phyloP scores from a whole-genome alignment of 1,140 invertebrate genomes.

The Samia ricini region DNA sequence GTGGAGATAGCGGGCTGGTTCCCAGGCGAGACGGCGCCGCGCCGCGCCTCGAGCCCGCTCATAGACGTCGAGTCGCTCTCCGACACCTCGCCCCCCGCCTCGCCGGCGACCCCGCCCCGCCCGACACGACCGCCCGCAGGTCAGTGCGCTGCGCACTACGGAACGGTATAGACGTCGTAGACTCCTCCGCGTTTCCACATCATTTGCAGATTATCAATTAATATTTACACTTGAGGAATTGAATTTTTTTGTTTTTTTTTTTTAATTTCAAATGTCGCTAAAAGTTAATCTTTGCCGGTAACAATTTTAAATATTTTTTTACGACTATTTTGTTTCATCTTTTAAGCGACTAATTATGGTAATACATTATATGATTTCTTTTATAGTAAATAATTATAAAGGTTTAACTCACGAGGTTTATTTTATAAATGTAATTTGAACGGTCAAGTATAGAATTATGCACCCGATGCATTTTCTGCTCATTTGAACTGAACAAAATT shows the following conservation, averaged over 20 bases:
- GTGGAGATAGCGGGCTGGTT: slow-evolving; percentile 17
- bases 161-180: slow-evolving; percentile 60
- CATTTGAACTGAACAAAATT: too few species aligned
- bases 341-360: too few species aligned
- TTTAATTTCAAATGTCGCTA: background rate
- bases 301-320: too few species aligned
- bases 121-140: slow-evolving; percentile 77
- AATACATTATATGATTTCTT: too few species aligned
- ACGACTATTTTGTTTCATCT: too few species aligned
- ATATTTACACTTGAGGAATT: background rate
- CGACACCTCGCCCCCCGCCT: slow-evolving; percentile 79
- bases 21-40: slow-evolving; percentile 83
- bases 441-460: too few species aligned
- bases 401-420: too few species aligned
- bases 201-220: background rate
- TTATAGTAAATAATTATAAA: too few species aligned
- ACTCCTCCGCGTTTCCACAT: background rate
- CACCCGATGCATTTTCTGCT: too few species aligned
- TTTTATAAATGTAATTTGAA: too few species aligned
- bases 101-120: slow-evolving; percentile 76
- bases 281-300: background rate
- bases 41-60: slow-evolving; percentile 82
- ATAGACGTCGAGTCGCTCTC: slow-evolving; percentile 88
- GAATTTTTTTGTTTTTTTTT: background rate
- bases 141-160: slow-evolving; percentile 75